phyloP scores from a whole-genome alignment of 2,797 vertebrate species.

The Tangara arthus region DNA sequence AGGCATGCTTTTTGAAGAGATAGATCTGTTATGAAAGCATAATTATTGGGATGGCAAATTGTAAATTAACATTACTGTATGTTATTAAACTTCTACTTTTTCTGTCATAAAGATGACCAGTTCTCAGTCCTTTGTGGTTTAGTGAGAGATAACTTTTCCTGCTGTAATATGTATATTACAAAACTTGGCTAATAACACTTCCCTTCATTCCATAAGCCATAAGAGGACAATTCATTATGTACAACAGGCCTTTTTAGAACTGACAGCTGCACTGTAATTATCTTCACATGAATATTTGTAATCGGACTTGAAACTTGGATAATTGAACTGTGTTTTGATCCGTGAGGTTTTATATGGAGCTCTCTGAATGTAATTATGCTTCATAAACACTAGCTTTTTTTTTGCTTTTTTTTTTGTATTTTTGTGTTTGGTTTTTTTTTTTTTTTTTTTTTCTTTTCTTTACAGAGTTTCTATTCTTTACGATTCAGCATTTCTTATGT shows the following conservation, averaged over 20 bases:
- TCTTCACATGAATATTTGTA: slow-evolving; percentile 59
- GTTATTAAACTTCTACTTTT: not conserved
- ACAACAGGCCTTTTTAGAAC: slow-evolving; percentile 36
- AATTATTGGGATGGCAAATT: slow-evolving; percentile 31
- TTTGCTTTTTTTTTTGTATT: no score
- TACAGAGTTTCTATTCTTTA: not conserved
- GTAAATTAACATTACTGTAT: slow-evolving; percentile 23
- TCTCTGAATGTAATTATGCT: slow-evolving; percentile 13
- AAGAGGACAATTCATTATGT: slow-evolving; percentile 61
- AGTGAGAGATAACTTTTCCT: slow-evolving; percentile 42
- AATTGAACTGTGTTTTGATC: slow-evolving; percentile 60
- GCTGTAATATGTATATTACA: slow-evolving; percentile 44
- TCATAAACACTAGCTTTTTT: not conserved
- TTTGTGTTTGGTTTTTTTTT: not conserved
- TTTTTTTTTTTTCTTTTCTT: not conserved
- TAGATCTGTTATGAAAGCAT: not conserved
- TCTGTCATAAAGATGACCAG: not conserved
- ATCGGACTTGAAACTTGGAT: slow-evolving; percentile 57
- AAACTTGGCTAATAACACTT: slow-evolving; percentile 54
- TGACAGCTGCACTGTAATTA: slow-evolving; percentile 58
- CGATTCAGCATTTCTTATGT: slow-evolving; percentile 37
- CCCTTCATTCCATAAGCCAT: slow-evolving; percentile 57
- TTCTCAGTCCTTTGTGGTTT: slow-evolving; percentile 27
- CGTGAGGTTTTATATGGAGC: slow-evolving; percentile 30
- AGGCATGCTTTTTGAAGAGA: slow-evolving; percentile 4